phyloP scores from a whole-genome alignment of 2,113 vertebrate species.

The Falcunculus frontatus region DNA sequence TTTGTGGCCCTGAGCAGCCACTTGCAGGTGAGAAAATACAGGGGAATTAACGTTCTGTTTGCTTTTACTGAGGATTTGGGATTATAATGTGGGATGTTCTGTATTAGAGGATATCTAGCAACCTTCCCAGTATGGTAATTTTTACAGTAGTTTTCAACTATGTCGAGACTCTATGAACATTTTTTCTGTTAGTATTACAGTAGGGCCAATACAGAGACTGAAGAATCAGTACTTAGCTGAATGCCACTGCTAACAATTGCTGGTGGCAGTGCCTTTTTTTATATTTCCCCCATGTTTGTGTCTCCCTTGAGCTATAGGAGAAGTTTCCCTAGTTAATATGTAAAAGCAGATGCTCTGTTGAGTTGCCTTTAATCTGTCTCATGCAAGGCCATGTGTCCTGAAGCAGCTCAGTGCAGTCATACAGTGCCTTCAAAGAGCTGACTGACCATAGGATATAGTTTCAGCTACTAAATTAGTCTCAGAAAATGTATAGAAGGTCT shows the following conservation, averaged over 20 bases:
- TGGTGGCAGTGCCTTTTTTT: not conserved
- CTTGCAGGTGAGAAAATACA: not conserved
- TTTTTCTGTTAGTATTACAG: not conserved
- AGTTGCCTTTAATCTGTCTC: not conserved
- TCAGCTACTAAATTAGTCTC: not conserved
- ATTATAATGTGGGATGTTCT: not conserved
- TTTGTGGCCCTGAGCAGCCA: not conserved
- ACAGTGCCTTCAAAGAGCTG: not conserved
- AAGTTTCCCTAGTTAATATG: not conserved
- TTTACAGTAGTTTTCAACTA: not conserved
- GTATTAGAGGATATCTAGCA: not conserved
- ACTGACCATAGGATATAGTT: not conserved
- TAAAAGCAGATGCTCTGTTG: not conserved
- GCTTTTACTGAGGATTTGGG: not conserved
- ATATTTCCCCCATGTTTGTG: not conserved
- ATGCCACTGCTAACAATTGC: not conserved
- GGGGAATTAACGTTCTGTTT: not conserved
- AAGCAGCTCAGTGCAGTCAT: not conserved
- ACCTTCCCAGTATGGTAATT: not conserved
- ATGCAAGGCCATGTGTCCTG: not conserved
- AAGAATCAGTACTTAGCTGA: not conserved
- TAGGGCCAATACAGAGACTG: not conserved
- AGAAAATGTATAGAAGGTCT: not conserved
- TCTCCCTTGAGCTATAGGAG: not conserved
- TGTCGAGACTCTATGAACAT: not conserved